Evolutionary conservation across 1,140 invertebrate species (phyloP).

Genomic region (Listronotus bonariensis): DNA sequence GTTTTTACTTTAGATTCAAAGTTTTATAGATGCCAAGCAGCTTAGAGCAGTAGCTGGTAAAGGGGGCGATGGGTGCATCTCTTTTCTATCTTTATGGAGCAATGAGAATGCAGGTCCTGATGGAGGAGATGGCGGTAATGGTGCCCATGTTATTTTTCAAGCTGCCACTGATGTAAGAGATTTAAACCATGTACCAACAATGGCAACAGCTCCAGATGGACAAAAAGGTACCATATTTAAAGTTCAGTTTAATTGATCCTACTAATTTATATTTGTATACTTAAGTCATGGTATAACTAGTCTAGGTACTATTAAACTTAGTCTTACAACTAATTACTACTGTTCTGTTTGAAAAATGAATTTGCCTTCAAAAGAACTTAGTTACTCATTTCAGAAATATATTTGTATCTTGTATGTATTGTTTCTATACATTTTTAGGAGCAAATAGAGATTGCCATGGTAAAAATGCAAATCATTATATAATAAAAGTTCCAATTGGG

Average conservation of each 20-base stretch:
- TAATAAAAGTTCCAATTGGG: slow-evolving; percentile 85
- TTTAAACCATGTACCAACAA: slow-evolving; percentile 68
- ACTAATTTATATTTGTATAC: too few relatives aligned
- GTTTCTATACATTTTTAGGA: slow-evolving; percentile 22
- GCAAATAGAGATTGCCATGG: slow-evolving; percentile 74
- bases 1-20: slow-evolving; percentile 57
- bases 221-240: slow-evolving; percentile 74
- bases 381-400: not conserved
- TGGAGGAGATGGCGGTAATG: slow-evolving; percentile 95
- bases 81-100: slow-evolving; percentile 76
- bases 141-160: slow-evolving; percentile 94
- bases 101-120: slow-evolving; percentile 92
- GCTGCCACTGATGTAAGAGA: slow-evolving; percentile 72
- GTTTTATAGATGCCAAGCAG: slow-evolving; percentile 71
- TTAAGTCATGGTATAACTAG: too few relatives aligned
- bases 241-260: too few relatives aligned
- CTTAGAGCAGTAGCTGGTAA: slow-evolving; percentile 75
- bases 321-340: too few relatives aligned
- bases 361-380: not conserved
- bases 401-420: not conserved
- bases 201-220: slow-evolving; percentile 71
- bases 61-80: slow-evolving; percentile 91
- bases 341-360: not conserved
- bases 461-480: slow-evolving; percentile 79
- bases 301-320: too few relatives aligned